Evolutionary conservation across 2,113 vertebrate species (phyloP).

Genomic region (Marmota flaviventris): DNA sequence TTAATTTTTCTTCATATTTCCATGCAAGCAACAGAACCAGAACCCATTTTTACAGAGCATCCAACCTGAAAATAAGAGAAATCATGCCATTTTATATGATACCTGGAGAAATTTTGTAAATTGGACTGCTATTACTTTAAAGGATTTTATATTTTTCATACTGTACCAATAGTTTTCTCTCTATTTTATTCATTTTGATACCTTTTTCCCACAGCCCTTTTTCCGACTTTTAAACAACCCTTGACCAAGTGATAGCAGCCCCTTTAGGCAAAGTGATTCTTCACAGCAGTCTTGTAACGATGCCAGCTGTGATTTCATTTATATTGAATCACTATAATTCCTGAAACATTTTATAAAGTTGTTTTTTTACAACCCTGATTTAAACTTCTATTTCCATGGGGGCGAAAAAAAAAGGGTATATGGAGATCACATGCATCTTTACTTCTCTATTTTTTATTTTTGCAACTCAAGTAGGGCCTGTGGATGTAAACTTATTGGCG

Average conservation of each 20-base stretch:
- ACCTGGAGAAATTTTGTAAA: conserved; percentile 69
- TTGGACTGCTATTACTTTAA: conserved; percentile 73
- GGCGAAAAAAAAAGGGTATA: not conserved
- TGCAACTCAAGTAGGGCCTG: conserved; percentile 59
- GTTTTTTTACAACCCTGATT: conserved; percentile 74
- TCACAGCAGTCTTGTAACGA: conserved; percentile 74
- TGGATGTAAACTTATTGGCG: conserved; percentile 29
- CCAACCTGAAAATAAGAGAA: conserved; percentile 62
- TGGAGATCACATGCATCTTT: not conserved
- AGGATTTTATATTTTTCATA: conserved; percentile 68
- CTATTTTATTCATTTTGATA: conserved; percentile 72
- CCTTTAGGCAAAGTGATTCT: conserved; percentile 74
- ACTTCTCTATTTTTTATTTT: conserved; percentile 55
- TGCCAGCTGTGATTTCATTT: conserved; percentile 83
- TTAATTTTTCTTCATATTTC: conserved; percentile 15
- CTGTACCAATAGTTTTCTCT: conserved; percentile 58
- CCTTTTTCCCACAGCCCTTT: conserved; percentile 42
- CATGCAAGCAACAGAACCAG: not conserved
- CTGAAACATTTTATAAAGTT: conserved; percentile 77
- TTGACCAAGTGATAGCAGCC: conserved; percentile 69
- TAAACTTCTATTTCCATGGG: conserved; percentile 72
- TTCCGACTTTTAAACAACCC: conserved; percentile 64
- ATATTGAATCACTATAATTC: conserved; percentile 81
- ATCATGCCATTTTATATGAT: conserved; percentile 61
- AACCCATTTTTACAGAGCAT: not conserved